phyloP scores from a whole-genome alignment of 2,888 invertebrate species.

The Prosopocoilus inquinatus region DNA sequence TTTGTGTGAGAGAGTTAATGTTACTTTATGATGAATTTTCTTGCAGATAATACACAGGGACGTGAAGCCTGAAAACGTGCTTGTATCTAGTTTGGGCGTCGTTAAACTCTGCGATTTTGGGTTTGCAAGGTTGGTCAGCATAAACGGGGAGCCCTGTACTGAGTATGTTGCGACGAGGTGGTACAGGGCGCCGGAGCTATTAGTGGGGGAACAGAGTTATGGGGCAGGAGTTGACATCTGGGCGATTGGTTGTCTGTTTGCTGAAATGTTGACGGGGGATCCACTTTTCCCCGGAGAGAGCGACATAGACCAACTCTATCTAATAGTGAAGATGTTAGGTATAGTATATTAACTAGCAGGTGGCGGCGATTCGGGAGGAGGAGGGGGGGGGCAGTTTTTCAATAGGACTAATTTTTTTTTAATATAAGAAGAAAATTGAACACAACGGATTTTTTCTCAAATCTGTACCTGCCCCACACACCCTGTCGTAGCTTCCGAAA shows the following conservation, averaged over 20 bases:
- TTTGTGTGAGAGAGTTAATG: background rate
- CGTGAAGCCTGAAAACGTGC: conserved; percentile 86
- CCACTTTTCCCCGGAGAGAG: conserved; percentile 87
- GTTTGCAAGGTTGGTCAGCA: conserved; percentile 73
- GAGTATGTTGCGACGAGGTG: conserved; percentile 89
- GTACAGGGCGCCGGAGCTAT: conserved; percentile 84
- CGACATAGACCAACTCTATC: conserved; percentile 83
- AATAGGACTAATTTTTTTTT: no score
- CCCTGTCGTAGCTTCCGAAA: no score
- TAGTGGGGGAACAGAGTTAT: conserved; percentile 76
- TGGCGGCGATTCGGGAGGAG: no score
- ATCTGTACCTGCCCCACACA: no score
- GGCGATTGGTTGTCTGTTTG: conserved; percentile 81
- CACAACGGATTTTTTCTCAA: no score
- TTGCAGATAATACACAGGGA: conserved; percentile 81
- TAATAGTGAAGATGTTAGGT: conserved; percentile 79
- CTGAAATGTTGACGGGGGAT: conserved; percentile 84
- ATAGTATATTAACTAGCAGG: no score
- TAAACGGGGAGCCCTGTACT: conserved; percentile 76
- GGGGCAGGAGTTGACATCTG: conserved; percentile 80
- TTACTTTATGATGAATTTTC: background rate
- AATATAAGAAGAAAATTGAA: no score
- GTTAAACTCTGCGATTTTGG: conserved; percentile 92
- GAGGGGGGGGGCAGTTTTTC: no score
- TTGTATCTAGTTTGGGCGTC: conserved; percentile 76